Evolutionary conservation across 2,113 vertebrate genomes (phyloP), one percentile per base, ranked within the genome.

Genomic region (Sclerurus mexicanus): DNA sequence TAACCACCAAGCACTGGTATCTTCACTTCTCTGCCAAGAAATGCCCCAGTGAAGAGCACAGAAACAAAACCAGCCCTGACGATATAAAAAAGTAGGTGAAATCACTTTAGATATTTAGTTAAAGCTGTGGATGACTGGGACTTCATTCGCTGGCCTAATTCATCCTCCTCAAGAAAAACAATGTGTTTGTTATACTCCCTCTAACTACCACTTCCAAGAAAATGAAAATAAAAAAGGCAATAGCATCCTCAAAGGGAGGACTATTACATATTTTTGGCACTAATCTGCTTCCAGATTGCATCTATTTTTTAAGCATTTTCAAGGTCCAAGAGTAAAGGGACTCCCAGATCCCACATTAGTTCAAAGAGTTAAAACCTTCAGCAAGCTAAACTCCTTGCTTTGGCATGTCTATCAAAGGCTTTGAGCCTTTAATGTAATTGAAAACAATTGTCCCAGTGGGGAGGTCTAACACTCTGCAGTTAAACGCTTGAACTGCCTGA

Each of bases 361-460:
- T 97, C 94, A 96, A 96, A 95, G 94, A 98, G 97, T 98, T 97
- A 98, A 96, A 97, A 79, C 27, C 28, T 96, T 93, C 74, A 94
- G 76, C 94, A 96, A 97, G 97, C 88, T 96, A 87, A 95, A 95
- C 96, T 97, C 96, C 97, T 98, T 93, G 58, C 93, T 96, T 97
- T 95, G 92, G 83, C 60, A 84, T 89, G 92, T 96, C 93, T 96
- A 95, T 98, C 95, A 94, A 81, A 97, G 94, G 85, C 96, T 97
- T 97, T 95, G 90, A 97, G 95, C 94, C 91, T 97, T 98, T 97
- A 96, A 97, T 97, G 90, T 97, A 98, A 97, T 97, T 98, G 97
- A 98, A 97, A 98, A 96, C 95, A 92, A 97, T 97, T 96, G 94
- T 98, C 97, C 97, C 97, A 53, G 39, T 85, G 96, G 96, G 96